Percentiles rank a stretch among this genome's conserved stretches.
Evolutionary conservation across 2,113 vertebrate genomes (phyloP).

Genomic region (Fukomys damarensis): DNA sequence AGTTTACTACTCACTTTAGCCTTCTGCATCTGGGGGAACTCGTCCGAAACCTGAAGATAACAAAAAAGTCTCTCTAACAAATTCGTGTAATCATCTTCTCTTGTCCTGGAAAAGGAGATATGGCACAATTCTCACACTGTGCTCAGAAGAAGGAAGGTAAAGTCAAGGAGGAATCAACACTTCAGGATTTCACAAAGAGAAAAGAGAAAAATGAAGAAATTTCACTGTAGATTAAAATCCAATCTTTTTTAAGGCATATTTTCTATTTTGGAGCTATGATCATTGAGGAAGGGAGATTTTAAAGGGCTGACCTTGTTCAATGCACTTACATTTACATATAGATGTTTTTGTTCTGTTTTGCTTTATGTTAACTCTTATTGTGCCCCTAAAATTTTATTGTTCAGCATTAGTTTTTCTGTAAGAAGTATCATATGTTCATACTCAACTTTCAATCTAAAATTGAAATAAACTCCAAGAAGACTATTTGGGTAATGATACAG

Average conservation of each 20-base stretch:
- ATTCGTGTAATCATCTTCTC: background rate
- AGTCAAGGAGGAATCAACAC: background rate
- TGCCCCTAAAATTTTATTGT: background rate
- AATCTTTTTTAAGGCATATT: background rate
- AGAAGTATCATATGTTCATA: background rate
- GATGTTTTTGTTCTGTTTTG: background rate
- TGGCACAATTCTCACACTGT: background rate
- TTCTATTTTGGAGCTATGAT: background rate
- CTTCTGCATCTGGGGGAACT: background rate
- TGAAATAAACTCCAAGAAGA: background rate
- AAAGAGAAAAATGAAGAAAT: background rate
- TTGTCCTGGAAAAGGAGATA: background rate
- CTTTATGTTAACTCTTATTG: background rate
- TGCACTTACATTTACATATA: background rate
- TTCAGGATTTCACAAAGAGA: background rate
- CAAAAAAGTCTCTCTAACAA: background rate
- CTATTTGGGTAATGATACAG: background rate
- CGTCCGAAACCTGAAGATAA: background rate
- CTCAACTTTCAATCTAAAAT: background rate
- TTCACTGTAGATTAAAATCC: background rate
- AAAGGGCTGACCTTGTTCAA: background rate
- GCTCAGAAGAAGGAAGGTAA: background rate
- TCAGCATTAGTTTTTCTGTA: background rate
- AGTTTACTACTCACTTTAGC: background rate
- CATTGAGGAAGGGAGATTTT: background rate